Evolutionary conservation across 2,888 invertebrate species (phyloP).

Genomic region (Lepidocyrtinus sp.): DNA sequence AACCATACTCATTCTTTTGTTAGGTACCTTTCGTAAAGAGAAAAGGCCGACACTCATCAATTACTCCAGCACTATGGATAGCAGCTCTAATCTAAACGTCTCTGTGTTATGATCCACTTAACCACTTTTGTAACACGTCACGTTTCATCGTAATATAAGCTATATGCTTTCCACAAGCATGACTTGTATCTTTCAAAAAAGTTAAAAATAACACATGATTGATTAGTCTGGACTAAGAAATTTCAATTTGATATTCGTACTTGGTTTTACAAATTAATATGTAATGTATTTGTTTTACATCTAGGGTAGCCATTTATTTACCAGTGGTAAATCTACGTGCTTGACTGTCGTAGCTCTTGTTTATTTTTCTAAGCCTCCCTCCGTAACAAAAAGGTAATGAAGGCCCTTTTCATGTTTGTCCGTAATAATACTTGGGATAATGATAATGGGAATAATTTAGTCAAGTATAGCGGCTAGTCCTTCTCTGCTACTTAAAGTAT

Average conservation of each 20-base stretch:
- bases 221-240: slow-evolving; percentile 27
- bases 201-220: slow-evolving; percentile 51
- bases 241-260: background rate
- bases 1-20: slow-evolving; percentile 9
- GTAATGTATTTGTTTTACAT: background rate
- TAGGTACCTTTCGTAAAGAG: slow-evolving; percentile 15
- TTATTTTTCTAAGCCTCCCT: too few relatives aligned
- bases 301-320: background rate
- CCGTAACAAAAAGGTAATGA: too few relatives aligned
- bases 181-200: background rate
- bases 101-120: slow-evolving; percentile 42
- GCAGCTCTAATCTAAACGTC: slow-evolving; percentile 32
- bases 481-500: too few relatives aligned
- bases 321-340: too few relatives aligned
- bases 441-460: background rate
- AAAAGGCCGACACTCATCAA: slow-evolving; percentile 47
- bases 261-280: slow-evolving; percentile 8
- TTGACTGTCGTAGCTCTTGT: too few relatives aligned
- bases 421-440: background rate
- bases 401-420: background rate
- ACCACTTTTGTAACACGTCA: slow-evolving; percentile 46
- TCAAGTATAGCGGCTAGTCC: too few relatives aligned
- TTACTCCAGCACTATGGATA: slow-evolving; percentile 25
- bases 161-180: background rate
- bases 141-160: slow-evolving; percentile 1